A percentile compares a stretch with the other conserved stretches of the same genome.
Evolutionary conservation across 92 coral and sea anemone species (phyloP).

Genomic region (Pocillopora meandrina): DNA sequence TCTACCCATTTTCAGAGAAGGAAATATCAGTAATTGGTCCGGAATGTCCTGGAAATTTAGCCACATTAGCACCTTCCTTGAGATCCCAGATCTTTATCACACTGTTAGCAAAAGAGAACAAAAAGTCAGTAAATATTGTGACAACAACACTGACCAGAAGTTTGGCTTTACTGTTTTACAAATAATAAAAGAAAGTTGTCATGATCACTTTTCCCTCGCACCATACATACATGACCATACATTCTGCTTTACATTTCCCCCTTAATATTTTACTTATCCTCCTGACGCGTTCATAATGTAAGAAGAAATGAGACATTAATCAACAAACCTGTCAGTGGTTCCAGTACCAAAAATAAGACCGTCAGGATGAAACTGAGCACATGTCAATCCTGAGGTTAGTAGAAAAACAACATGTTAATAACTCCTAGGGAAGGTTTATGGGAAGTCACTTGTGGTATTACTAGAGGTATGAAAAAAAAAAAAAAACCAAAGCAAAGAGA

Average conservation of each 20-base stretch:
- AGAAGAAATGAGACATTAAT: not conserved
- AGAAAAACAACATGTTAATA: not conserved
- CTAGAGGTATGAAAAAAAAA: too few species aligned
- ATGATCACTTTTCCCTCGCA: too few species aligned
- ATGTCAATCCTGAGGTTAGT: conserved; percentile 74
- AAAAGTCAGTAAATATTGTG: not conserved
- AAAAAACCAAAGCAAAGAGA: too few species aligned
- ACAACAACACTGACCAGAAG: not conserved
- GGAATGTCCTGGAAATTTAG: conserved; percentile 99
- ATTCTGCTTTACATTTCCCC: not conserved
- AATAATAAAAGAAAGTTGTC: too few species aligned
- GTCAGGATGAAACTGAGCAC: conserved; percentile 99
- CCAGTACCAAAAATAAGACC: conserved; percentile 99
- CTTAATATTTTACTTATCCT: too few species aligned
- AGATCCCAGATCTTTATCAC: conserved; percentile 99
- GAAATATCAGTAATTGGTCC: conserved; percentile 97
- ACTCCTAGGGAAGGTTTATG: not conserved
- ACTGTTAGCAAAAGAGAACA: conserved; percentile 29
- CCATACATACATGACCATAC: not conserved
- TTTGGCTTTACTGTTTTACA: not conserved
- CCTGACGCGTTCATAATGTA: not conserved
- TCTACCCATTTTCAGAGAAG: conserved; percentile 99
- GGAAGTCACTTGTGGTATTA: too few species aligned
- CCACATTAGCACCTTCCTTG: conserved; percentile 97
- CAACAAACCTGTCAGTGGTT: conserved; percentile 90